Evolutionary conservation across 2,113 vertebrate genomes (phyloP), one percentile per base, ranked within the genome.

Genomic region (Struthidea cinerea): DNA sequence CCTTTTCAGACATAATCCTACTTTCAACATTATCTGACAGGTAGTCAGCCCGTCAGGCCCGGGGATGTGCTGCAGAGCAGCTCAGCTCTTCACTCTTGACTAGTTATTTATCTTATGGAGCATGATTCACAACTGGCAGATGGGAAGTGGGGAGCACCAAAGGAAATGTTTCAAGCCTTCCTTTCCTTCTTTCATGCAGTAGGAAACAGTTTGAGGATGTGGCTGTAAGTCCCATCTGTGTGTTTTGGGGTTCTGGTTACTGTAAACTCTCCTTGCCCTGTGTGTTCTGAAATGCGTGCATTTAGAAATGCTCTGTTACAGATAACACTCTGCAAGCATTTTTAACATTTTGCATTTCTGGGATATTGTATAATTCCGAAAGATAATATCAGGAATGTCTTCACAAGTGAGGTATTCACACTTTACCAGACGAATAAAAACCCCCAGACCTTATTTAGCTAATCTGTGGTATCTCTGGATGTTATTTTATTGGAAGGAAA

Each of bases 1-100:
- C 92, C 93, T 97, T 97, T 97, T 57, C 95, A 96, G 94, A 10
- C 96, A 32, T 91, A 96, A 97, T 94, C 93, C 95, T 88, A 2
- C 76, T 94, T 80, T 69, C 93, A 96, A 59, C 91, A 46, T 73
- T 78, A 93, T 96, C 60, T 98, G 97, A 97, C 97, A 96, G 96
- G 97, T 97, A 97, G 96, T 92, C 92, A 97, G 94, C 92, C 84
- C 91, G 16, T 77, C 59, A 95, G 83, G 94, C 96, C 96, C 6
- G 37, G 82, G 89, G 95, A 95, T 61, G 95, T 94, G 94, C 97
- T 96, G 78, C 8, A 23, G 33, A 96, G 90, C 91, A 90, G 76
- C 80, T 96, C 94, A 89, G 91, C 86, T 95, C 94, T 97, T 96
- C 81, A 94, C 95, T 91, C 95, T 83, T 97, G 60, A 94, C 90